A percentile compares a stretch with the other conserved stretches of the same genome.
phyloP scores from a whole-genome alignment of 2,888 invertebrate species.

The Amphipoea oculea region DNA sequence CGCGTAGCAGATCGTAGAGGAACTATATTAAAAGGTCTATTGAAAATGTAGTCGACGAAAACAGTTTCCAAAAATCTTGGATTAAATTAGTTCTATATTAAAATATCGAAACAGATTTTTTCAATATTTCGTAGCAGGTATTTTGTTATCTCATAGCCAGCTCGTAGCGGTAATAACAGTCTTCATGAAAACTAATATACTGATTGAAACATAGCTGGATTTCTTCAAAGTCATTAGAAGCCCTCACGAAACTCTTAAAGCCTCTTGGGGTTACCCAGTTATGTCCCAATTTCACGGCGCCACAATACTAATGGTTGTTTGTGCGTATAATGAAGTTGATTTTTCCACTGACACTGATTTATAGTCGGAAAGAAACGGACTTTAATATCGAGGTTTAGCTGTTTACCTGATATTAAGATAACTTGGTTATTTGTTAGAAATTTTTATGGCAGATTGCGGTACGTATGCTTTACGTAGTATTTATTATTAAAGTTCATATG shows the following conservation, averaged over 20 bases:
- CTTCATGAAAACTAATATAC: background rate
- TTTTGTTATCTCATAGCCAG: background rate
- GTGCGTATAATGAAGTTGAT: slow-evolving; percentile 49
- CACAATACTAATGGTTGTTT: slow-evolving; percentile 32
- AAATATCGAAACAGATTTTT: background rate
- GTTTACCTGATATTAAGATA: slow-evolving; percentile 33
- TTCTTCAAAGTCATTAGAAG: background rate
- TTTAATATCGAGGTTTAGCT: slow-evolving; percentile 15
- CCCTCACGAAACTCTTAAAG: background rate
- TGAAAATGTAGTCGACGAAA: background rate
- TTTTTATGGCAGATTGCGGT: background rate
- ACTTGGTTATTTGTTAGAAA: slow-evolving; percentile 6
- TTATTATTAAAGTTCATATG: background rate
- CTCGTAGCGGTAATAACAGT: background rate
- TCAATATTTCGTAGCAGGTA: background rate
- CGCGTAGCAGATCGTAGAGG: background rate
- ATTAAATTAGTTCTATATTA: background rate
- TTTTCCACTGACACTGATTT: slow-evolving; percentile 53
- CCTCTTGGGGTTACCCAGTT: slow-evolving; percentile 18
- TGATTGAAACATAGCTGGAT: background rate
- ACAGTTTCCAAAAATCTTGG: background rate
- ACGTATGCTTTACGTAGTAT: background rate
- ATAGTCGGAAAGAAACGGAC: slow-evolving; percentile 35
- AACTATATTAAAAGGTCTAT: background rate
- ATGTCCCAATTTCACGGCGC: slow-evolving; percentile 36